Percentiles rank a stretch among this genome's conserved stretches.
These are phyloP conservation scores for Mizuhopecten yessoensis DNA, from an alignment of 1,140 invertebrate species.

Conservation along the genomic window DNA sequence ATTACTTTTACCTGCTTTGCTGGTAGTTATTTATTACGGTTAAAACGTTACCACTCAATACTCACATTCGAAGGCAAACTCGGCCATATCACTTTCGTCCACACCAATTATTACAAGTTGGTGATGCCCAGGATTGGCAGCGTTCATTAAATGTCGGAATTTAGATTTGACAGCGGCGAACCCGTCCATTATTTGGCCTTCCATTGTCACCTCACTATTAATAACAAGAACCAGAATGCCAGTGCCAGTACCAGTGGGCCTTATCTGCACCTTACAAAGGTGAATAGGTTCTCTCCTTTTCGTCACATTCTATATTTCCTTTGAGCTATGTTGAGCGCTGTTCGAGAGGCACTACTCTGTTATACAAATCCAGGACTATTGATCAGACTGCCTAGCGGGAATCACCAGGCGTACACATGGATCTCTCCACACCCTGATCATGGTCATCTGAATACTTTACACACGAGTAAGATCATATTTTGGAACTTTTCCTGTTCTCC, in stretches of 20 bases:
- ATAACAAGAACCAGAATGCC: not conserved
- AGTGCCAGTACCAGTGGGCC: not conserved
- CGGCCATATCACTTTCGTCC: slow-evolving; percentile 15
- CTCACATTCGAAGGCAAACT: slow-evolving; percentile 26
- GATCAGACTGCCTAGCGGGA: not conserved
- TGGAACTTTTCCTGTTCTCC: not conserved
- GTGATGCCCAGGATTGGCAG: not conserved
- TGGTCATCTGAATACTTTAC: not conserved
- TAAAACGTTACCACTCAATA: too few relatives aligned
- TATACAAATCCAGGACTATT: not conserved
- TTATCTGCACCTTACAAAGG: not conserved
- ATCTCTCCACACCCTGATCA: not conserved
- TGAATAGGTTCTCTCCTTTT: not conserved
- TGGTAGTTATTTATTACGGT: too few relatives aligned
- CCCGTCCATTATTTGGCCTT: not conserved
- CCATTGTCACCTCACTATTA: not conserved
- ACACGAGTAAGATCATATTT: not conserved
- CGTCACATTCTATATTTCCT: slow-evolving; percentile 34
- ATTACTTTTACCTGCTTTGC: too few relatives aligned
- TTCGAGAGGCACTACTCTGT: not conserved
- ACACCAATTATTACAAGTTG: slow-evolving; percentile 13
- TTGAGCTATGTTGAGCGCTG: not conserved
- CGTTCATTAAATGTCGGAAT: slow-evolving; percentile 33
- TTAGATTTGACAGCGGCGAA: slow-evolving; percentile 11
- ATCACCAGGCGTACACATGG: not conserved